These are phyloP conservation scores for Thinocorus orbignyianus DNA, from an alignment of 2,113 vertebrate genomes.

Conservation along the genomic window DNA sequence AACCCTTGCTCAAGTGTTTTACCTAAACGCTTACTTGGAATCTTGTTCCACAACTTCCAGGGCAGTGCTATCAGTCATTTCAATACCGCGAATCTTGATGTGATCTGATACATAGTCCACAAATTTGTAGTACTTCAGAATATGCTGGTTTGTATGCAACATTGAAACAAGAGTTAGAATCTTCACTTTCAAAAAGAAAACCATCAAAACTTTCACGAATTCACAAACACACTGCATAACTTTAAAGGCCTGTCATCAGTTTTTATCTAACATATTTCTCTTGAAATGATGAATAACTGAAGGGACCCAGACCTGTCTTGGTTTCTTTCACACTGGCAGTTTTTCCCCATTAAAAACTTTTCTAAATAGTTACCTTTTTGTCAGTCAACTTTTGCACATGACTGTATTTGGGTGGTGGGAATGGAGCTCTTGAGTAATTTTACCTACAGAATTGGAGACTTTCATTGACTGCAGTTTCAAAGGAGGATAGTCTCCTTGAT, in stretches of 20 bases:
- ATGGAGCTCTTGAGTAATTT: background rate
- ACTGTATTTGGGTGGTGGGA: background rate
- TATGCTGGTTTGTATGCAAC: background rate
- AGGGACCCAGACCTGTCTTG: background rate
- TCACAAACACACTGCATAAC: accelerated
- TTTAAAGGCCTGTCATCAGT: background rate
- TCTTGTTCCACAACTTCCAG: background rate
- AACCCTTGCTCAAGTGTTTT: background rate
- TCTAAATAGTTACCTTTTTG: background rate
- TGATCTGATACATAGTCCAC: background rate
- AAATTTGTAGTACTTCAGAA: background rate
- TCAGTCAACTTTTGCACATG: background rate
- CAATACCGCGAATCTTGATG: background rate
- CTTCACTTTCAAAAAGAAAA: background rate
- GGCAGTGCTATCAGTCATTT: background rate
- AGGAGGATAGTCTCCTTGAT: background rate
- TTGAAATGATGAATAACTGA: too few relatives aligned
- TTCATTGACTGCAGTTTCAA: background rate
- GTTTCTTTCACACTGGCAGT: background rate
- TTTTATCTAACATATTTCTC: background rate
- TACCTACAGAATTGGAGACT: background rate
- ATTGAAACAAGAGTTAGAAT: background rate
- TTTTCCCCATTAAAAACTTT: background rate
- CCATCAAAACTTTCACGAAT: background rate
- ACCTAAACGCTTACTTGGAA: background rate